Percentiles rank a stretch among this genome's conserved stretches.
These are phyloP conservation scores for Hecatera dysodea DNA, from an alignment of 2,888 invertebrate species.

Conservation along the genomic window DNA sequence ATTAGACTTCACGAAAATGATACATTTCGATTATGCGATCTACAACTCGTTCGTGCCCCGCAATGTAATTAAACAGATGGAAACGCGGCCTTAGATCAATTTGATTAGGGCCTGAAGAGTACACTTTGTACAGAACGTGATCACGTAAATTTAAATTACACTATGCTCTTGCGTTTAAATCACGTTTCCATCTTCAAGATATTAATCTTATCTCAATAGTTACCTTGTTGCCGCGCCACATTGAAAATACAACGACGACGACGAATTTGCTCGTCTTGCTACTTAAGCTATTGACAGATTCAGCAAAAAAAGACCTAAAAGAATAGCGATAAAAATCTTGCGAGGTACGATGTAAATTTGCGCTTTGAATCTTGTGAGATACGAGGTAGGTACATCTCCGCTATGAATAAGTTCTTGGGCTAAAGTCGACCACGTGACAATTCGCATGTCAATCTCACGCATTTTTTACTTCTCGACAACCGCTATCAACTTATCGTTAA, in stretches of 20 bases:
- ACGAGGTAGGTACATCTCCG: too few species aligned
- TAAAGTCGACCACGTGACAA: too few species aligned
- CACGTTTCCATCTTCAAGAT: constrained; percentile 50
- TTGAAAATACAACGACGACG: constrained; percentile 10
- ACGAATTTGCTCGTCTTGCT: not conserved
- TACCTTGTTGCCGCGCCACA: not conserved
- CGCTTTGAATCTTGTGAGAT: too few species aligned
- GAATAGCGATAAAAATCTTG: too few species aligned
- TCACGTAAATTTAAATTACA: constrained; percentile 42
- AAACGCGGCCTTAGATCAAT: not conserved
- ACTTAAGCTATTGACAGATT: not conserved
- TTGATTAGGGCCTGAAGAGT: not conserved
- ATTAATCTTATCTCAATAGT: constrained; percentile 20
- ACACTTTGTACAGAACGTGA: constrained; percentile 26
- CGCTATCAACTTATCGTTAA: too few species aligned
- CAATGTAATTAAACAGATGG: too few species aligned
- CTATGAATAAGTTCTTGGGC: too few species aligned
- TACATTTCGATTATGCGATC: too few species aligned
- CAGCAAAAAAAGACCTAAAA: not conserved
- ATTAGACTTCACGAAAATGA: not conserved
- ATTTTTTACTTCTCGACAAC: too few species aligned
- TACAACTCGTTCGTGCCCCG: too few species aligned
- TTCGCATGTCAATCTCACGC: too few species aligned
- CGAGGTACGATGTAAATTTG: too few species aligned
- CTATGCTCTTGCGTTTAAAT: constrained; percentile 38